These are phyloP conservation scores for Rhogogaster chlorosoma DNA, from an alignment of 2,888 invertebrate genomes.

Conservation along the genomic window DNA sequence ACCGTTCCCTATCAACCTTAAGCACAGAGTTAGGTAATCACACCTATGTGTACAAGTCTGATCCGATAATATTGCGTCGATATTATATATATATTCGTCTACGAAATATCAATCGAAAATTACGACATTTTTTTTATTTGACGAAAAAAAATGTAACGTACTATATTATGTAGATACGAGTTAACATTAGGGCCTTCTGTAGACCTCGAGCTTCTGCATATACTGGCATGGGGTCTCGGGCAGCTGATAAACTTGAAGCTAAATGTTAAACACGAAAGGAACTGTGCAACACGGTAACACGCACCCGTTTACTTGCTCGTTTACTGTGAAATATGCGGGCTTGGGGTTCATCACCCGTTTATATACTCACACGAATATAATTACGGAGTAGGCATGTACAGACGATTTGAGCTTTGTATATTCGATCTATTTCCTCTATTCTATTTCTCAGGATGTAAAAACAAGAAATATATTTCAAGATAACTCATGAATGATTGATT, in stretches of 20 bases:
- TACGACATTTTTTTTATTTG: background rate
- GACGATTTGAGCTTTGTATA: background rate
- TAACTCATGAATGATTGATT: too few relatives aligned
- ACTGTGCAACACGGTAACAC: conserved; percentile 6
- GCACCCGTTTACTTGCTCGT: conserved; percentile 17
- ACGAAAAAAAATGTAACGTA: background rate
- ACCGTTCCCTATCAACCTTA: background rate
- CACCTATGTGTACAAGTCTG: background rate
- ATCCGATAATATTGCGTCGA: conserved; percentile 8
- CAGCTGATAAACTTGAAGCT: conserved; percentile 41
- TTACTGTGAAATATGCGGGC: conserved; percentile 11
- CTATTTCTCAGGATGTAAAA: too few relatives aligned
- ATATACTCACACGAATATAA: background rate
- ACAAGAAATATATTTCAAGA: too few relatives aligned
- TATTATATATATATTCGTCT: background rate
- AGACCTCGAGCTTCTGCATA: background rate
- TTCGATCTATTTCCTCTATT: too few relatives aligned
- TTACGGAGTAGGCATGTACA: background rate
- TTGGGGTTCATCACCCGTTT: conserved; percentile 33
- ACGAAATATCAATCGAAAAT: background rate
- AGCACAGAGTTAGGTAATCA: background rate
- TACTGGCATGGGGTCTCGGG: conserved; percentile 11
- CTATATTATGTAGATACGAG: background rate
- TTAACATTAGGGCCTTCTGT: background rate
- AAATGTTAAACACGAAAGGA: conserved; percentile 32